These are phyloP conservation scores for Heterochromis multidens DNA, from an alignment of 2,113 vertebrate genomes.

Conservation along the genomic window DNA sequence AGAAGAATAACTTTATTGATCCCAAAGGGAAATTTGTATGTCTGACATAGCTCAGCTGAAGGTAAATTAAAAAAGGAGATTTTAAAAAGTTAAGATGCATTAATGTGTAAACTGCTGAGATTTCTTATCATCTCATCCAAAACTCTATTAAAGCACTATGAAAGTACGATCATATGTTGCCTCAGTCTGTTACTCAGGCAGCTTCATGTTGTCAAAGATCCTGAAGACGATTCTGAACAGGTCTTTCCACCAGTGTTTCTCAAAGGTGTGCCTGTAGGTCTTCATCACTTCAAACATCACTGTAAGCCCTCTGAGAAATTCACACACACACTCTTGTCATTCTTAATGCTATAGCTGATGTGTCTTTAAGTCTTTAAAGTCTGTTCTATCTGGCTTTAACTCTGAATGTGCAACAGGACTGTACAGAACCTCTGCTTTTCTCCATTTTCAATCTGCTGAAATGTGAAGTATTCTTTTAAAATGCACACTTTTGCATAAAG, in stretches of 20 bases:
- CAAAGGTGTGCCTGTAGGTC: conserved; percentile 96
- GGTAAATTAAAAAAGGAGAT: no score
- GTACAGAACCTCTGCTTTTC: background rate
- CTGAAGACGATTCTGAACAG: conserved; percentile 98
- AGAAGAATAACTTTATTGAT: no score
- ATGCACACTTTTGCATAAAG: background rate
- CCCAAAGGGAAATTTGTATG: no score
- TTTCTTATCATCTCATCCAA: no score
- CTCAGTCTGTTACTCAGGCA: conserved; percentile 98
- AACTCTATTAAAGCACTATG: no score
- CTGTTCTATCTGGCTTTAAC: background rate
- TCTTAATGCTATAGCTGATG: background rate
- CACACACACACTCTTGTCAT: background rate
- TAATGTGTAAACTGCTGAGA: no score
- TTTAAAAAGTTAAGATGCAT: no score
- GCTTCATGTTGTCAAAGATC: conserved; percentile 99
- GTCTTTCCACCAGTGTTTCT: conserved; percentile 99
- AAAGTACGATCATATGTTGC: conserved; percentile 59
- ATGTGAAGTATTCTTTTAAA: background rate
- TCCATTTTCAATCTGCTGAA: background rate
- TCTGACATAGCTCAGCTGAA: no score
- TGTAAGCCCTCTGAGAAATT: conserved; percentile 85
- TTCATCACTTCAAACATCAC: conserved; percentile 99
- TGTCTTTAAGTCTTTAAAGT: background rate
- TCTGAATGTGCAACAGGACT: background rate